Conservation (phyloP, 2,888 invertebrate species). For the Amblyjoppa fuscipennis region DNA sequence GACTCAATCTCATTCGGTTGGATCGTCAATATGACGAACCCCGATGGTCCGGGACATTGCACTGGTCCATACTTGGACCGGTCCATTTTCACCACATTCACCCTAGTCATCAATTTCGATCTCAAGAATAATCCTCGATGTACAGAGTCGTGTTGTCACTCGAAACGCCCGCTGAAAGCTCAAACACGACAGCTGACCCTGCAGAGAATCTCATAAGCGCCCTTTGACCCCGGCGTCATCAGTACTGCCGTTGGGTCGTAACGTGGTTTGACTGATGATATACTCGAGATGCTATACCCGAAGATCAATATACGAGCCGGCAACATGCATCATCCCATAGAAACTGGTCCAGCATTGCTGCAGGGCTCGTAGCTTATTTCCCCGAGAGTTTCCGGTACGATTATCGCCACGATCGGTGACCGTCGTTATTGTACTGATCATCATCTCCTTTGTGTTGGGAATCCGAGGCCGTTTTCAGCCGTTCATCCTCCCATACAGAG, state of each 20-base stretch:
- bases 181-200: conserved; percentile 55
- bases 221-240: conserved; percentile 57
- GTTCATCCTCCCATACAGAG: conserved; percentile 47
- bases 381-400: conserved; percentile 59
- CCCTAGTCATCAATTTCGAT: not conserved
- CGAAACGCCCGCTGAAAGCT: conserved; percentile 22
- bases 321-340: conserved; percentile 6
- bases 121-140: conserved; percentile 23
- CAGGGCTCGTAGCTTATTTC: not conserved
- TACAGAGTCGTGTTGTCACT: conserved; percentile 17
- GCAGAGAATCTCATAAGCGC: conserved; percentile 30
- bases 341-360: not conserved
- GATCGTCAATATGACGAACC: not conserved
- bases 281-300: conserved; percentile 35
- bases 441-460: conserved; percentile 57
- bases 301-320: conserved; percentile 33
- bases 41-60: too few species aligned
- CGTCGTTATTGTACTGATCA: conserved; percentile 60
- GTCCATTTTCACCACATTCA: not conserved
- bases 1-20: not conserved
- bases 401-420: conserved; percentile 54
- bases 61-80: not conserved
- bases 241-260: conserved; percentile 51
- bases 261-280: conserved; percentile 62
- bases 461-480: conserved; percentile 57